phyloP scores from a whole-genome alignment of 2,888 invertebrate genomes.

The Eurois occulta region DNA sequence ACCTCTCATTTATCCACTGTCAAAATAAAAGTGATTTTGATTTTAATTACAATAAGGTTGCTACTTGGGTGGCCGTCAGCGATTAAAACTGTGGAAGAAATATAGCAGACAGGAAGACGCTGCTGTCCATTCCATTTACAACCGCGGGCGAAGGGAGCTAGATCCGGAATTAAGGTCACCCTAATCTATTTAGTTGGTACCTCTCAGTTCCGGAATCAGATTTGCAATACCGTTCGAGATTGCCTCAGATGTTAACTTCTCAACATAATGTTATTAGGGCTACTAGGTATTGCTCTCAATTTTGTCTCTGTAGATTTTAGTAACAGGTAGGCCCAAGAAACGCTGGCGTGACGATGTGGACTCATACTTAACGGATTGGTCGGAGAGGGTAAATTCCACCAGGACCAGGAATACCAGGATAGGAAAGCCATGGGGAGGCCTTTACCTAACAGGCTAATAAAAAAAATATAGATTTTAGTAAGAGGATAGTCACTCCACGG shows the following conservation, averaged over 20 bases:
- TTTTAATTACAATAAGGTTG: background rate
- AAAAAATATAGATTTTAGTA: background rate
- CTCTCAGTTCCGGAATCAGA: slow-evolving; percentile 6
- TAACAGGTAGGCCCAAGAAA: too few species aligned
- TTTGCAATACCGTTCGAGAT: background rate
- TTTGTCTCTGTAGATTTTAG: background rate
- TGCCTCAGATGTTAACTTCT: background rate
- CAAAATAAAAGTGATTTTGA: background rate
- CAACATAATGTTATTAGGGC: background rate
- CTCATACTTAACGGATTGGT: too few species aligned
- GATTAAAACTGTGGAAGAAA: background rate
- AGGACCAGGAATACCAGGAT: too few species aligned
- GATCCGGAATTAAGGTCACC: slow-evolving; percentile 24
- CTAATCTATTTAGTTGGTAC: slow-evolving; percentile 7
- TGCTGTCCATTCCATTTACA: background rate
- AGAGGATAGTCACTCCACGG: background rate
- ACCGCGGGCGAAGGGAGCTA: background rate
- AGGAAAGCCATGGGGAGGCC: too few species aligned
- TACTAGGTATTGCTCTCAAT: background rate
- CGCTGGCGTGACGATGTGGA: too few species aligned
- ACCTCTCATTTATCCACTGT: background rate
- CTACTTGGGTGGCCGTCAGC: background rate
- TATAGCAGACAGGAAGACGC: background rate
- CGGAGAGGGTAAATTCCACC: too few species aligned
- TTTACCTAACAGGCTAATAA: too few species aligned